A percentile compares a stretch with the other conserved stretches of the same genome.
Conservation (phyloP, 2,888 invertebrate species). For the Drosophila histrio region DNA sequence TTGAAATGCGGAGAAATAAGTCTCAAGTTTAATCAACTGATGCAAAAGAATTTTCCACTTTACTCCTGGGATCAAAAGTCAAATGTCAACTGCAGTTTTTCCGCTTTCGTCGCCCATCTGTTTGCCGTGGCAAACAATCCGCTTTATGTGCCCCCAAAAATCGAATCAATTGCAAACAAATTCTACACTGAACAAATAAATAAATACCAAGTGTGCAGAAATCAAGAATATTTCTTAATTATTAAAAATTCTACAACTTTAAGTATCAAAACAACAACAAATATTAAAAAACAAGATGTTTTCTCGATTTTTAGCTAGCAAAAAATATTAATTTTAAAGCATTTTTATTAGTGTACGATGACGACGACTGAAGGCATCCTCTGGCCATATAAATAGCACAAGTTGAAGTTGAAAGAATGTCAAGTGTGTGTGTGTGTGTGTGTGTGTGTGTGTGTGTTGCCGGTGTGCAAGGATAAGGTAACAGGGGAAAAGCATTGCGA, state of each 20-base stretch:
- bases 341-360: too few relatives aligned
- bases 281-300: too few relatives aligned
- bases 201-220: too few relatives aligned
- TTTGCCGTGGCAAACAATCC: slow-evolving; percentile 5
- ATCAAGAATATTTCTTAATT: too few relatives aligned
- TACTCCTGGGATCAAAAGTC: not conserved
- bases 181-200: too few relatives aligned
- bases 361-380: slow-evolving; percentile 9
- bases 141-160: slow-evolving; percentile 26
- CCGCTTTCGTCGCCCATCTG: not conserved
- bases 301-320: too few relatives aligned
- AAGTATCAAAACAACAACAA: too few relatives aligned
- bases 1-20: not conserved
- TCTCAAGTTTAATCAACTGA: slow-evolving; percentile 9
- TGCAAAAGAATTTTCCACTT: not conserved
- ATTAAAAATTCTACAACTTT: too few relatives aligned
- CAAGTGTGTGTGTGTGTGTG: slow-evolving; percentile 29
- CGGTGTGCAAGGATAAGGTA: not conserved
- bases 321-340: too few relatives aligned
- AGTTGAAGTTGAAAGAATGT: slow-evolving; percentile 37
- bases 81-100: not conserved
- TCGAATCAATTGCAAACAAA: slow-evolving; percentile 48
- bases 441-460: not conserved
- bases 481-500: slow-evolving; percentile 6
- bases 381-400: slow-evolving; percentile 29